phyloP scores from a whole-genome alignment of 2,888 invertebrate genomes.

The Hetaerina titia region DNA sequence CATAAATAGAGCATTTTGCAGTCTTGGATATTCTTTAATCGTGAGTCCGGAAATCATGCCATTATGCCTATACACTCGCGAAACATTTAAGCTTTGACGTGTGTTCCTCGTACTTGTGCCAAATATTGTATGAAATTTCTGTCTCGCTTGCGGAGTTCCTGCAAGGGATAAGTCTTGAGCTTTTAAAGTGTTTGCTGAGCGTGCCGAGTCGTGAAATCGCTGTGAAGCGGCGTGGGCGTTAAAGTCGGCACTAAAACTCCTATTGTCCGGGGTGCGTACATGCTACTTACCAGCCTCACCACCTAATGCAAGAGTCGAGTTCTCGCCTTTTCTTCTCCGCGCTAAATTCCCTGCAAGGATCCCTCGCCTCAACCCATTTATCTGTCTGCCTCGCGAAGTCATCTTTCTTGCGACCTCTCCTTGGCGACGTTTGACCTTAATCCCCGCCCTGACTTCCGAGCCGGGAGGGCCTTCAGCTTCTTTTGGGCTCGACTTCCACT shows the following conservation, averaged over 20 bases:
- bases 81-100: no score
- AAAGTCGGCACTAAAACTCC: neutral
- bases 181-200: neutral
- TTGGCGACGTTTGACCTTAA: conserved; percentile 60
- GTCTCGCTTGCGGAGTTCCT: neutral
- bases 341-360: neutral
- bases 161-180: neutral
- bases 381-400: neutral
- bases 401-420: conserved; percentile 41
- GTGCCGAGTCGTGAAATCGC: neutral
- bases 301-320: neutral
- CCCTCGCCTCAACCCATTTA: neutral
- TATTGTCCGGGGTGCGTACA: neutral
- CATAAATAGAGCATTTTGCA: no score
- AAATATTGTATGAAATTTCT: neutral
- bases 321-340: neutral
- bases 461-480: neutral
- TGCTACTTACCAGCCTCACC: neutral
- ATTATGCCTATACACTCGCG: no score
- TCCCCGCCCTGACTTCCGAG: conserved; percentile 18
- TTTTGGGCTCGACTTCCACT: neutral
- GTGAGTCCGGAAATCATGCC: no score
- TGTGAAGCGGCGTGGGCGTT: neutral
- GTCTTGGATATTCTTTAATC: no score
- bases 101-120: neutral